Evolutionary conservation across 2,888 invertebrate species (phyloP), one percentile per base, ranked within the genome.

Genomic region (Hyposoter dolosus): DNA sequence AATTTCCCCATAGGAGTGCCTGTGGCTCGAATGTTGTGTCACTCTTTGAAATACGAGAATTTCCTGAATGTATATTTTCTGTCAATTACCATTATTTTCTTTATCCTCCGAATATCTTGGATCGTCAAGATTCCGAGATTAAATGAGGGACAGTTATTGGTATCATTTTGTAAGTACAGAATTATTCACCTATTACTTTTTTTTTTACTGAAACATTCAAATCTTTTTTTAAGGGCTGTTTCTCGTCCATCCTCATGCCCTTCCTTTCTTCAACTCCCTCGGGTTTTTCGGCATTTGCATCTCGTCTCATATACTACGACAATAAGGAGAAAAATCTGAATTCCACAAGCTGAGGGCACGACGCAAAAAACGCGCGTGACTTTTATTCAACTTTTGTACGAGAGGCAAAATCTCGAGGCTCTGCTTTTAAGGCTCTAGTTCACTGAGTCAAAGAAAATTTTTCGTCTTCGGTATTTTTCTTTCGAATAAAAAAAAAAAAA

Each of bases 251-350:
- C 12, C 28, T 10, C 56, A 3, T 12, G 45, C 47, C 47, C 32
- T 72, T 32, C 32, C 50, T 32, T 19, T 53, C 71, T 28, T 50
- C 50, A 17, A 32, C 32, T 72, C 71, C 35, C 71, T 47, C n/a
- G 32, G 45, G 69, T 28, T 56, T 71, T 28, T 23, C 40, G 53
- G 35, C 45, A 79, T 79, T 79, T 79, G 71, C 79, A 79, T 79
- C 79, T 53, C 35, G 32, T 56, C 69, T 79, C 60, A 19, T 43
- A 35, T 71, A 43, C 32, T 71, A 60, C 23, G 23, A 56, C 23
- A 45, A 56, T n/a, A 12, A 76, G 53, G 40, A 40, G n/a, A 7
- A 28, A 56, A 56, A 56, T 28, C 23, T 23, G 56, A 28, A 56
- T 12, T 56, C 56, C 23, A 4, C 23, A 12, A 28, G 28, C 23